A percentile compares a stretch with the other conserved stretches of the same genome.
phyloP scores from a whole-genome alignment of 1,140 invertebrate genomes.

The Temnothorax longispinosus region DNA sequence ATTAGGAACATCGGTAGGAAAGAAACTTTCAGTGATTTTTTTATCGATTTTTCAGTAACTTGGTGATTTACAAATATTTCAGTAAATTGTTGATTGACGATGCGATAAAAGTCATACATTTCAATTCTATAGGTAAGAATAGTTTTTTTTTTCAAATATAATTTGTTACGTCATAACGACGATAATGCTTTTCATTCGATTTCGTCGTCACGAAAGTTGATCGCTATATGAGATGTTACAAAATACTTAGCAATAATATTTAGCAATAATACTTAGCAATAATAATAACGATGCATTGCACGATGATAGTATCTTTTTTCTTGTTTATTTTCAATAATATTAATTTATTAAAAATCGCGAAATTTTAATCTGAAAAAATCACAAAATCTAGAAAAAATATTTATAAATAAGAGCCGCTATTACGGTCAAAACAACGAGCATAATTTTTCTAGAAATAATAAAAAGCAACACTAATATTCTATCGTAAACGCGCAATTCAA shows the following conservation, averaged over 20 bases:
- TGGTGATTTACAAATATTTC: background rate
- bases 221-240: background rate
- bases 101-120: slow-evolving; percentile 9
- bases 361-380: background rate
- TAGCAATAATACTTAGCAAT: background rate
- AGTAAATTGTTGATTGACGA: background rate
- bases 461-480: background rate
- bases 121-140: background rate
- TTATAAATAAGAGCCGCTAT: background rate
- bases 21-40: background rate
- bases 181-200: background rate
- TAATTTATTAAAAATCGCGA: slow-evolving; percentile 11
- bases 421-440: background rate
- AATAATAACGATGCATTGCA: background rate
- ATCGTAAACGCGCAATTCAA: background rate
- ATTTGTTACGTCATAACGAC: background rate
- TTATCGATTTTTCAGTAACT: background rate
- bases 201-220: background rate
- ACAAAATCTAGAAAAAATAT: background rate
- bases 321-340: background rate
- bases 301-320: background rate
- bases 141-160: background rate
- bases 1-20: background rate
- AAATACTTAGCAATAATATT: background rate
- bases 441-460: background rate